phyloP scores from a whole-genome alignment of 2,888 invertebrate species.

The Apodemia mormo region DNA sequence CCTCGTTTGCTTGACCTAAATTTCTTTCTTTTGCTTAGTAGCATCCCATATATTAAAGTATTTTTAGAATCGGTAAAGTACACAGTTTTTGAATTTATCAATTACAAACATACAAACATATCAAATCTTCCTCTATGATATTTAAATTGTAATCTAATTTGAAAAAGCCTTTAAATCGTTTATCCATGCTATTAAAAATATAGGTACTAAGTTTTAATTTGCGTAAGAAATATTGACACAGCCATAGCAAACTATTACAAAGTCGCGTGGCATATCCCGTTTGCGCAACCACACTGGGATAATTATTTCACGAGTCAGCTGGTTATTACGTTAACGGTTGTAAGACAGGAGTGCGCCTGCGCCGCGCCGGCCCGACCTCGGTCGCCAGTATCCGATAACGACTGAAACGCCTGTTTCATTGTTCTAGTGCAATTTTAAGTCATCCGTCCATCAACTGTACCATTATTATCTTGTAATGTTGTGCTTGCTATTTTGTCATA shows the following conservation, averaged over 20 bases:
- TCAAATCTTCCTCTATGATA: no score
- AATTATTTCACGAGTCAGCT: conserved; percentile 61
- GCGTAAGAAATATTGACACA: background rate
- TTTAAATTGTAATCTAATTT: no score
- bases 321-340: conserved; percentile 55
- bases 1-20: no score
- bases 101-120: no score
- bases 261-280: conserved; percentile 24
- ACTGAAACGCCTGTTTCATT: background rate
- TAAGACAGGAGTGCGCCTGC: conserved; percentile 28
- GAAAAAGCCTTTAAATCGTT: no score
- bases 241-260: background rate
- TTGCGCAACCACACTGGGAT: conserved; percentile 48
- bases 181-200: background rate
- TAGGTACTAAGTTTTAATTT: background rate
- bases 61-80: no score
- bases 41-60: no score
- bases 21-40: no score
- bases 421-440: background rate
- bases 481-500: no score
- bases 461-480: no score
- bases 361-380: background rate
- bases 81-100: no score
- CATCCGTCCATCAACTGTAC: background rate
- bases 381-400: conserved; percentile 21